Percentiles rank a stretch among this genome's conserved stretches.
Evolutionary conservation across 2,888 invertebrate genomes (phyloP).

Genomic region (Pachycephus smyrnensis): DNA sequence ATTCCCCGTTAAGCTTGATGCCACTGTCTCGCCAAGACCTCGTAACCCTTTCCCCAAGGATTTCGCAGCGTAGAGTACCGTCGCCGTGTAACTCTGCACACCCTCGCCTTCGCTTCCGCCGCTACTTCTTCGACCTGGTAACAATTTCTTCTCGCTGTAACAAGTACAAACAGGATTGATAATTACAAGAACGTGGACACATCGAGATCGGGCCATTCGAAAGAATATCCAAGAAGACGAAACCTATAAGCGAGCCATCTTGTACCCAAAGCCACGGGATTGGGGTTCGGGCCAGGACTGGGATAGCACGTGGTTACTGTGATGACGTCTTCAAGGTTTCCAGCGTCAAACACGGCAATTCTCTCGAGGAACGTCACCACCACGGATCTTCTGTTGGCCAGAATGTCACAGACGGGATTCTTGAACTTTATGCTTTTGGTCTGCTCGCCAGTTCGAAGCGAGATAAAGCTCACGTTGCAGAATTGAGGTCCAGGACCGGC

Average conservation of each 20-base stretch:
- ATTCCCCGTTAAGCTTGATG: slow-evolving; percentile 83
- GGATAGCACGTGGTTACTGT: slow-evolving; percentile 92
- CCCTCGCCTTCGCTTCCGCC: slow-evolving; percentile 89
- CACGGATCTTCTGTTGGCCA: slow-evolving; percentile 89
- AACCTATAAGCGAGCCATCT: slow-evolving; percentile 81
- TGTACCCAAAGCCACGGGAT: slow-evolving; percentile 89
- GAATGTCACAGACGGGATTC: slow-evolving; percentile 87
- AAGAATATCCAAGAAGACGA: neutral
- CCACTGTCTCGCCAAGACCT: slow-evolving; percentile 91
- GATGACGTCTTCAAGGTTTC: slow-evolving; percentile 86
- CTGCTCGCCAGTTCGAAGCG: slow-evolving; percentile 84
- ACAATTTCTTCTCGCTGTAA: slow-evolving; percentile 85
- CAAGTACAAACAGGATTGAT: slow-evolving; percentile 60
- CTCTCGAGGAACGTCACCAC: slow-evolving; percentile 90
- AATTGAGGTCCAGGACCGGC: slow-evolving; percentile 82
- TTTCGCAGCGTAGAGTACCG: slow-evolving; percentile 94
- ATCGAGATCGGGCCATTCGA: too few relatives aligned
- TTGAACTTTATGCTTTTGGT: slow-evolving; percentile 94
- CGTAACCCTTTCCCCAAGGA: slow-evolving; percentile 91
- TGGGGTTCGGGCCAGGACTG: slow-evolving; percentile 82
- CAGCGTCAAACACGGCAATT: slow-evolving; percentile 91
- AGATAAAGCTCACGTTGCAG: slow-evolving; percentile 86
- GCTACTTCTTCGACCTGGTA: slow-evolving; percentile 81
- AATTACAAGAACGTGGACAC: too few relatives aligned
- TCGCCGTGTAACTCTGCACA: slow-evolving; percentile 90